Conservation (phyloP, 2,797 vertebrate species). For the Acanthopagrus latus region DNA sequence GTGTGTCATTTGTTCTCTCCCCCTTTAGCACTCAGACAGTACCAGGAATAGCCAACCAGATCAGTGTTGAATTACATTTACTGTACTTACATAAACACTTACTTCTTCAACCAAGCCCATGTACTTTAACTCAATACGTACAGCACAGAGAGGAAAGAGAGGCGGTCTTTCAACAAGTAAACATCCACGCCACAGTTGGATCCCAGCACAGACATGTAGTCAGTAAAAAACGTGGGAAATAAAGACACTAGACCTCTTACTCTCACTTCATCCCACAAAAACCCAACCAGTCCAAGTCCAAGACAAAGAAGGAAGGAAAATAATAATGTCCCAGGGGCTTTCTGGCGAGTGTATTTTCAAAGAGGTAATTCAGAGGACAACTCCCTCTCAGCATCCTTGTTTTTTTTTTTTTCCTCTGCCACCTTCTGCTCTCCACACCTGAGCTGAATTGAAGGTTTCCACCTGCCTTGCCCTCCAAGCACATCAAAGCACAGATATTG, state of each 20-base stretch:
- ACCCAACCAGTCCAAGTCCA: slow-evolving; percentile 61
- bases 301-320: slow-evolving; percentile 76
- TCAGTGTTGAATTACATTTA: not conserved
- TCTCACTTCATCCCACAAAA: slow-evolving; percentile 64
- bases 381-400: slow-evolving; percentile 55
- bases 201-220: slow-evolving; percentile 48
- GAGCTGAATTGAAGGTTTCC: slow-evolving; percentile 34
- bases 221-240: slow-evolving; percentile 71
- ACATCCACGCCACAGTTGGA: slow-evolving; percentile 10
- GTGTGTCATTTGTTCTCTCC: not conserved
- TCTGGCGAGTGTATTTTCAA: slow-evolving; percentile 62
- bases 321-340: slow-evolving; percentile 74
- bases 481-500: slow-evolving; percentile 54
- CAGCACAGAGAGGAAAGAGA: not conserved
- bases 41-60: not conserved
- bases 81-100: not conserved
- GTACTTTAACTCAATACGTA: not conserved
- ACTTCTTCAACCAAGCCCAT: not conserved
- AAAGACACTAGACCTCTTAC: slow-evolving; percentile 61
- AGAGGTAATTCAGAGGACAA: slow-evolving; percentile 72
- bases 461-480: slow-evolving; percentile 54
- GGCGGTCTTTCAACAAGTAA: not conserved
- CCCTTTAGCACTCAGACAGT: not conserved
- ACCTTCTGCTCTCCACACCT: slow-evolving; percentile 47
- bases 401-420: not conserved